Evolutionary conservation across 2,797 vertebrate species (phyloP), one percentile per base, ranked within the genome.

Genomic region (Spheniscus humboldti): DNA sequence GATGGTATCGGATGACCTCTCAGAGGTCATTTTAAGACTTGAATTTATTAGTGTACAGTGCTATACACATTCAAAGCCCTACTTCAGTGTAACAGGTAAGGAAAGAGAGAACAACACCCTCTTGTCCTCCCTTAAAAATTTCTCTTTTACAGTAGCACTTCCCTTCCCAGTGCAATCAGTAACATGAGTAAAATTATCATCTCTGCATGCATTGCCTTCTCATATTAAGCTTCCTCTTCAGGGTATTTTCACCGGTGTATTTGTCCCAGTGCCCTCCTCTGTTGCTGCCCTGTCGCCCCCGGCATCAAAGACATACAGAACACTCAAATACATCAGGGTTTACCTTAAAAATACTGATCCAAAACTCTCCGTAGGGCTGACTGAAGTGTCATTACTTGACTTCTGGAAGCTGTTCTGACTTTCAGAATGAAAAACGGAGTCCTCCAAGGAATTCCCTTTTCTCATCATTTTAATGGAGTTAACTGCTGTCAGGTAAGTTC

Each of bases 311-410:
- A 45, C 15, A 28, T 52, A 31, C 4, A 67, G 52, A 95, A 39
- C 7, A 63, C 14, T 22, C 25, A 75, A 64, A 47, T 14, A 7
- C 11, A 30, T 24, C n/a, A 35, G 76, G 47, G 94, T 97, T 96
- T 97, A 98, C 98, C 98, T 98, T 86, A 97, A 24, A 93, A 98
- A 97, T 75, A 97, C 95, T 1, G 97, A 97, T 95, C 96, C 52
- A 0, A 84, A 86, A 52, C 95, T 98, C 45, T 97, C 97, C 1
- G 93, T 76, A 43, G 96, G 81, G 79, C 97, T 98, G 74, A 62
- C 59, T 4, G 83, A 84, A 18, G 48, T 47, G 50, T 94, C 77
- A 0, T 66, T 57, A 18, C 73, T 64, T 52, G 59, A 63, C n/a
- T 84, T 91, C 30, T 4, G 47, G 13, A 91, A 94, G 89, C 90